Base-by-base conservation (phyloP, 2,113 vertebrate genomes). In the Nerophis lumbriciformis region DNA sequence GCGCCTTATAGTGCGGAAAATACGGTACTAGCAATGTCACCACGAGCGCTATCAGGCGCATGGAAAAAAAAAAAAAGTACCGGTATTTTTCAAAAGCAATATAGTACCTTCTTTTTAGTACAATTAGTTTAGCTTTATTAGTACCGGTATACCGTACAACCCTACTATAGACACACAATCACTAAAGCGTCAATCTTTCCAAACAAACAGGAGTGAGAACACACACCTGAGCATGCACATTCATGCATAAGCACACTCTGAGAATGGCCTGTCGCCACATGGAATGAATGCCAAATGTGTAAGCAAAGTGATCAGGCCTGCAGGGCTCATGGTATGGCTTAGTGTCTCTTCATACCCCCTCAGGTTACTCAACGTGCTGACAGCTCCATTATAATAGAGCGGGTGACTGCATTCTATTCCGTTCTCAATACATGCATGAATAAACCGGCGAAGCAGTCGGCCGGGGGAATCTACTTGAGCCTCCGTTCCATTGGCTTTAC, bases 331-430 rank as follows among this genome's bases (percentile, higher is more conserved):
- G 80, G 72, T 66, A 68, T 51, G 67, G 65, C 72, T 71, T 72
- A 79, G 72, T 71, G 70, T 66, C 73, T 83, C 80, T 76, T 82
- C 66, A 81, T 66, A 50, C 75, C 71, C 75, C 59, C 76, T 77
- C 72, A 49, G 77, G 65, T 68, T 76, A 70, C 73, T 72, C 73
- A 81, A 84, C 79, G 80, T 69, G 72, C 76, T 85, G 85, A 88
- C 86, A 90, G 83, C 86, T 91, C 85, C 79, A 89, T 90, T 85
- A 88, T 68, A 81, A 76, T 65, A 83, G 72, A 74, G 61, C 68
- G 77, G 75, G 78, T 83, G 84, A 88, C 83, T 88, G 82, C 77
- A 66, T 80, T 82, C 80, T 66, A 66, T 70, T 71, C 65, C 76
- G 65, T 69, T 80, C 75, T 72, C 68, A 47, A 53, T 77, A 74